Evolutionary conservation across 2,888 invertebrate genomes (phyloP), one percentile per base, ranked within the genome.

Genomic region (Apantesis nais): DNA sequence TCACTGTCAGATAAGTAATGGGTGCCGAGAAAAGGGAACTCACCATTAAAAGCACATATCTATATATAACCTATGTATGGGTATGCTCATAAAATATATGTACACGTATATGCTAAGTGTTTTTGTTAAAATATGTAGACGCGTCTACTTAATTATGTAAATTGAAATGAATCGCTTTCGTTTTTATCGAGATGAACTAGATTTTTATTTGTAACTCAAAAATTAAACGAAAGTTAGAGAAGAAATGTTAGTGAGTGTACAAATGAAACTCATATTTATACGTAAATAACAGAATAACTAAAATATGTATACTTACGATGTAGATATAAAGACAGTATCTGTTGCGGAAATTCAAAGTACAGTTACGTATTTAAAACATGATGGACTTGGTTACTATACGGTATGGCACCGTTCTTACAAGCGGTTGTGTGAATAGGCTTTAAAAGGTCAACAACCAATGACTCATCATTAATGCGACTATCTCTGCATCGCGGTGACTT

Each of bases 401-500:
- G 76, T 78, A 74, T 64, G 73, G 39, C 72, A 75, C 69, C 65
- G 70, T 72, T 62, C 70, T 71, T 73, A 70, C 48, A 41, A 74
- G 74, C 66, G 48, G 62, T 69, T 77, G 78, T 75, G 80, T 81
- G 79, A 79, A 79, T 83, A 78, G 81, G 79, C 82, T 80, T 75
- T 80, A 76, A 83, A 86, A 88, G 89, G 88, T 89, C 88, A 88
- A 87, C 86, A 88, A 85, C 87, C 87, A 86, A 83, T 89, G 89
- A 88, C 71, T 89, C 89, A 89, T 83, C 82, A 79, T 77, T 82
- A 78, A 78, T 83, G 79, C 79, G 77, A 79, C 82, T 81, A 86
- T 85, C 80, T 84, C 71, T 79, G 78, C 82, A 82, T 80, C 81
- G 71, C 68, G 73, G 70, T 74, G 78, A 77, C 78, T 80, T 44